Conservation (phyloP, 2,113 vertebrate species). For the Platichthys stellatus region DNA sequence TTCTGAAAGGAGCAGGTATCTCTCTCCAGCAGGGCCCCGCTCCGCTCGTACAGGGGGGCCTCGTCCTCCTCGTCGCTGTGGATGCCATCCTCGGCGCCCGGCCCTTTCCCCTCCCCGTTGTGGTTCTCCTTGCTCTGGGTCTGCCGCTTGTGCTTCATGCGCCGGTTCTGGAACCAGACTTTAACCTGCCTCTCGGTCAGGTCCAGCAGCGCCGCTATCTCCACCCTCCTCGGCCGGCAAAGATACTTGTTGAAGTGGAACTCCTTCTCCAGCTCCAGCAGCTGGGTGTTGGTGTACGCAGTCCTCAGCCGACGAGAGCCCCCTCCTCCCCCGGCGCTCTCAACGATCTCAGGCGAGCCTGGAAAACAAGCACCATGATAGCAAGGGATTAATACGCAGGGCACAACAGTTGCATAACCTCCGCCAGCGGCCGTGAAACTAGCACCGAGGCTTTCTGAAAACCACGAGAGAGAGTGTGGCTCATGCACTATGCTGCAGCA, state of each 20-base stretch:
- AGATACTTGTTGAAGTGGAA: constrained; percentile 99
- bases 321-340: constrained; percentile 81
- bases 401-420: constrained; percentile 67
- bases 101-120: constrained; percentile 88
- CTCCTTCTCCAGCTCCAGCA: constrained; percentile 99
- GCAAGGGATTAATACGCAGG: constrained; percentile 82
- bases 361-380: constrained; percentile 80
- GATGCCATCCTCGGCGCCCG: constrained; percentile 88
- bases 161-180: constrained; percentile 99
- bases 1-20: constrained; percentile 96
- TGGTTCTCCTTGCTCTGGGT: constrained; percentile 98
- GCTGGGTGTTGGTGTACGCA: constrained; percentile 99
- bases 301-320: constrained; percentile 95
- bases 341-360: constrained; percentile 94
- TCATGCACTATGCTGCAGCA: constrained; percentile 60
- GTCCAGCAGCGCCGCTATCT: constrained; percentile 97
- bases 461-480: constrained; percentile 33
- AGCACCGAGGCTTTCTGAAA: constrained; percentile 32
- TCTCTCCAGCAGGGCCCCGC: constrained; percentile 94
- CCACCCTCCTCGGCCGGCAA: constrained; percentile 95
- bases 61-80: constrained; percentile 94
- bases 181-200: constrained; percentile 98
- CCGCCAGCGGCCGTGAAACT: constrained; percentile 25
- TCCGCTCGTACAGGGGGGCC: constrained; percentile 90
- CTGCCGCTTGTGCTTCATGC: constrained; percentile 99